Evolutionary conservation across 2,797 vertebrate genomes (phyloP).

Genomic region (Hyperoplus immaculatus): DNA sequence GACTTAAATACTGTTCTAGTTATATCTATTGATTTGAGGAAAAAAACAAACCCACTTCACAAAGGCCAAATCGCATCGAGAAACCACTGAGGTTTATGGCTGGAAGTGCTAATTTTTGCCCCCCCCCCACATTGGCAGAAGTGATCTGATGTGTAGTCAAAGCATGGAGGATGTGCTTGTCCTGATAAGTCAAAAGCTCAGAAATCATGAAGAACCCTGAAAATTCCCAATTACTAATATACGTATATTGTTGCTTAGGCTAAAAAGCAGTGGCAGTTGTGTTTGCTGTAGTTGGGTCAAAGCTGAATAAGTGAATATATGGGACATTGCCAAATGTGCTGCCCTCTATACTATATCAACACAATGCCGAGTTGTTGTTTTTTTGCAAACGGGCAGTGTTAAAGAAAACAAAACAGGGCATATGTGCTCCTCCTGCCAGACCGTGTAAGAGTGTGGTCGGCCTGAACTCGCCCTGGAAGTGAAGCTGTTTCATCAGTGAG

Average conservation of each 20-base stretch:
- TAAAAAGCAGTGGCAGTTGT: conserved; percentile 39
- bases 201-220: conserved; percentile 33
- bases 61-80: not conserved
- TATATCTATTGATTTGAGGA: conserved; percentile 11
- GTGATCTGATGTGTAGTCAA: conserved; percentile 12
- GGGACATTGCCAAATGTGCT: conserved; percentile 63
- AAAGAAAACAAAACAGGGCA: conserved; percentile 81
- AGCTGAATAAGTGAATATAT: conserved; percentile 63
- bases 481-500: conserved; percentile 83
- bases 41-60: conserved; percentile 5
- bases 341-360: conserved; percentile 68
- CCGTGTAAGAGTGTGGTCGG: conserved; percentile 72
- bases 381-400: conserved; percentile 77
- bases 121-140: not conserved
- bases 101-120: conserved; percentile 2
- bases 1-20: conserved; percentile 3
- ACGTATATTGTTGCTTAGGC: conserved; percentile 1
- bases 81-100: conserved; percentile 1
- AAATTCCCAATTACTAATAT: conserved; percentile 1
- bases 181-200: conserved; percentile 34
- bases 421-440: conserved; percentile 79
- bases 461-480: conserved; percentile 78
- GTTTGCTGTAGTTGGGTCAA: conserved; percentile 52
- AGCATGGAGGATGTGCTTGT: conserved; percentile 18
- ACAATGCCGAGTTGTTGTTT: conserved; percentile 63